Evolutionary conservation across 2,113 vertebrate species (phyloP), one percentile per base, ranked within the genome.

Genomic region (Lophochroa leadbeateri): DNA sequence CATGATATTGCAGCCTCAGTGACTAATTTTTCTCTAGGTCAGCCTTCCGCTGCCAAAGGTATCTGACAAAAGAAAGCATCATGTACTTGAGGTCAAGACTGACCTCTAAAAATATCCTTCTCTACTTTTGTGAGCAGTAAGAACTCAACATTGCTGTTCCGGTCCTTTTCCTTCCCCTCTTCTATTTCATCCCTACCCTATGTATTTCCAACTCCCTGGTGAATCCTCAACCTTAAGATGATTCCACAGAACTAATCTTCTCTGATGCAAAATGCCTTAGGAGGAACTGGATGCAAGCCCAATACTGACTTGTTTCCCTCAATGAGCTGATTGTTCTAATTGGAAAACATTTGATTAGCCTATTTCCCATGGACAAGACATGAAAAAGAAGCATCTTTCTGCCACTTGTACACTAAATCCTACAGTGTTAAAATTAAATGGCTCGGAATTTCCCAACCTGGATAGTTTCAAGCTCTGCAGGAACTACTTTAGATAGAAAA

Each of bases 311-410:
- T 92, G 74, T 86, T 97, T 96, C 55, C 44, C 69, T 84, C 82
- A 76, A 95, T 68, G 80, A 90, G 47, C 47, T 75, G 88, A 92
- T 81, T 83, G 80, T 78, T 86, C 33, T 94, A 93, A 95, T 70
- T 90, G 85, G 88, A 88, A 96, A 92, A 92, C 90, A 57, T 91
- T 79, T 94, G 90, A 95, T 94, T 91, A 95, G 69, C 80, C 74
- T 64, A 29, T 69, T 95, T 95, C 88, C 72, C 37, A 72, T 49
- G 47, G 77, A 86, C 69, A 79, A 82, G 95, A 92, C 74, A 71
- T 8, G 39, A 92, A 94, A 84, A 61, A 92, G 80, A 93, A 86
- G 27, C 65, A 68, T 55, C 44, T 33, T 55, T 64, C 52, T 72
- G 53, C 43, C 65, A 82, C 83, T 76, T 52, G 72, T 43, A 88